Evolutionary conservation across 2,888 invertebrate genomes (phyloP).

Genomic region (Watsonalla binaria): DNA sequence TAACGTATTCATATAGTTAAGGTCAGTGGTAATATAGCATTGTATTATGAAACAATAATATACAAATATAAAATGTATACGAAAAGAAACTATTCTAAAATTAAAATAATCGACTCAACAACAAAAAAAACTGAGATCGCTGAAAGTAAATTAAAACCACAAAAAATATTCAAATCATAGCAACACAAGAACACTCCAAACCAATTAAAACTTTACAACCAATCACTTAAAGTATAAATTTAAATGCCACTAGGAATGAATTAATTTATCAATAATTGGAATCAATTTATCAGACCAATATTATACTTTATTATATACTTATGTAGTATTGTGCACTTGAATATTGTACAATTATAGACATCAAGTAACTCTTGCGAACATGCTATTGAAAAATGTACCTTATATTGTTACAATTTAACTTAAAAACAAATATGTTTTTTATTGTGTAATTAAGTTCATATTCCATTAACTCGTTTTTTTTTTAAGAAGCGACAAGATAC

Average conservation of each 20-base stretch:
- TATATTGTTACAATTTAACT: too few species aligned
- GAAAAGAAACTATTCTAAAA: slow-evolving; percentile 11
- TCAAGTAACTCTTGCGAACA: too few species aligned
- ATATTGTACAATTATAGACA: not conserved
- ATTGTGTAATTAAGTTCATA: too few species aligned
- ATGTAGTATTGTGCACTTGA: not conserved
- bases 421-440: too few species aligned
- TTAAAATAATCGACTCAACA: slow-evolving; percentile 20
- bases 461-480: too few species aligned
- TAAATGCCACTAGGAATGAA: slow-evolving; percentile 60
- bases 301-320: not conserved
- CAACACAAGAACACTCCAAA: slow-evolving; percentile 16
- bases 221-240: slow-evolving; percentile 20
- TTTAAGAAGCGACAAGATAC: too few species aligned
- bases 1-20: too few species aligned
- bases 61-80: slow-evolving; percentile 13
- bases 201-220: slow-evolving; percentile 9
- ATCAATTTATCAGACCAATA: slow-evolving; percentile 14
- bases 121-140: slow-evolving; percentile 36
- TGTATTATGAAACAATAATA: too few species aligned
- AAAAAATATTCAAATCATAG: slow-evolving; percentile 23
- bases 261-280: slow-evolving; percentile 23
- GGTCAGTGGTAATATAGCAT: too few species aligned
- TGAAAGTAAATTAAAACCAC: slow-evolving; percentile 18
- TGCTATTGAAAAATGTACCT: too few species aligned